Percentiles rank a stretch among this genome's conserved stretches.
Evolutionary conservation across 1,140 invertebrate genomes (phyloP).

Genomic region (Vollenhovia emeryi): DNA sequence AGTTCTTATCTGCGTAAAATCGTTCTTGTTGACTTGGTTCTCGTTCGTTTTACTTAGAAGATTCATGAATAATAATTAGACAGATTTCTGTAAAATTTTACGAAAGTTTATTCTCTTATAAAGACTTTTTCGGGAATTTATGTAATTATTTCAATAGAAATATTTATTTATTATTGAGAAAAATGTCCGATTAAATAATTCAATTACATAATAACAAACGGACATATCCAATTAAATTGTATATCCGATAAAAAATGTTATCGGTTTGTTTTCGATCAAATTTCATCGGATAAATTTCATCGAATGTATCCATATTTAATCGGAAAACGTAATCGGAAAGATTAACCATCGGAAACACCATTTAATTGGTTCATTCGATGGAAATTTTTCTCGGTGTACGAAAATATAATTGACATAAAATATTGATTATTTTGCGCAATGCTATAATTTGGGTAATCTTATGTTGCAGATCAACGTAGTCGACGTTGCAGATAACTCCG

Average conservation of each 20-base stretch:
- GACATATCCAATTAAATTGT: too few relatives aligned
- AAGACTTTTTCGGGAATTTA: neutral
- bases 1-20: neutral
- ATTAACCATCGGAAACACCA: too few relatives aligned
- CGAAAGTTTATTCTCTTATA: neutral
- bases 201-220: too few relatives aligned
- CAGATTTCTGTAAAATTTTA: neutral
- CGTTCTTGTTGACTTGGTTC: neutral
- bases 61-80: neutral
- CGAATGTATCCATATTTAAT: neutral
- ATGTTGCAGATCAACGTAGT: neutral
- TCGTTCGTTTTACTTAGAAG: neutral
- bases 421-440: neutral
- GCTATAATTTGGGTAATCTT: neutral
- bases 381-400: too few relatives aligned
- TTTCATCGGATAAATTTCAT: too few relatives aligned
- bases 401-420: too few relatives aligned
- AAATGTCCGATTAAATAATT: too few relatives aligned
- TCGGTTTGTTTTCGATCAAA: too few relatives aligned
- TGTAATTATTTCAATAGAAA: neutral
- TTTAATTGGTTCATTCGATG: too few relatives aligned
- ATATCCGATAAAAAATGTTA: too few relatives aligned
- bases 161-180: too few relatives aligned
- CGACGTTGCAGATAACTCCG: neutral
- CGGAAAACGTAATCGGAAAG: too few relatives aligned